Conservation (phyloP, 2,113 vertebrate genomes). For the Myiozetetes cayanensis region DNA sequence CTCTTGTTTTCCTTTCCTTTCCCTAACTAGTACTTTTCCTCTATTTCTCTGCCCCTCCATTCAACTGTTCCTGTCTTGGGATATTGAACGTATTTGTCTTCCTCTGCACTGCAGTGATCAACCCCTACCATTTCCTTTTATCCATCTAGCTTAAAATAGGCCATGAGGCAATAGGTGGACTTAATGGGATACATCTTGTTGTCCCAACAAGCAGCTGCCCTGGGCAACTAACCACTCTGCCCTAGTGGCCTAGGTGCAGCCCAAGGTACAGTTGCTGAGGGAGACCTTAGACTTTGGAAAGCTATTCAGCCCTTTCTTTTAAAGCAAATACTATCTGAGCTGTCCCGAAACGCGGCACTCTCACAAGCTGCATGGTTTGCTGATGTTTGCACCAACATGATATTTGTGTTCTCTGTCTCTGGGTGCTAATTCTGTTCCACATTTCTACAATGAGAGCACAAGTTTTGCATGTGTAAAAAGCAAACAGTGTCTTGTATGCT, state of each 20-base stretch:
- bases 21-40: neutral
- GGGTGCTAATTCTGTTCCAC: neutral
- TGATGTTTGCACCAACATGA: fast-evolving
- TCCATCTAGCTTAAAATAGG: conserved; percentile 18
- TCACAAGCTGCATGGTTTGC: neutral
- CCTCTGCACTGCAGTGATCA: neutral
- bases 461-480: neutral
- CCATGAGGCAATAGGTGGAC: neutral
- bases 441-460: neutral
- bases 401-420: neutral
- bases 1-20: neutral
- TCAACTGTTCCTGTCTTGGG: neutral
- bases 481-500: neutral
- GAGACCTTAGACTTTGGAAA: neutral
- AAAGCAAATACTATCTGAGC: neutral
- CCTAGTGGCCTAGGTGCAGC: neutral
- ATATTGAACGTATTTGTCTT: neutral
- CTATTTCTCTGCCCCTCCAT: neutral
- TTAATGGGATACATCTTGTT: neutral
- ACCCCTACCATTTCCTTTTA: neutral
- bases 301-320: neutral
- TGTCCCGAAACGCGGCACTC: fast-evolving
- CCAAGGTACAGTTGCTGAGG: neutral
- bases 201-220: conserved; percentile 16
- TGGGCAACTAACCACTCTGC: neutral